Percentiles rank a stretch among this genome's conserved stretches.
Conservation (phyloP, 2,113 vertebrate species). For the Recurvirostra avosetta region DNA sequence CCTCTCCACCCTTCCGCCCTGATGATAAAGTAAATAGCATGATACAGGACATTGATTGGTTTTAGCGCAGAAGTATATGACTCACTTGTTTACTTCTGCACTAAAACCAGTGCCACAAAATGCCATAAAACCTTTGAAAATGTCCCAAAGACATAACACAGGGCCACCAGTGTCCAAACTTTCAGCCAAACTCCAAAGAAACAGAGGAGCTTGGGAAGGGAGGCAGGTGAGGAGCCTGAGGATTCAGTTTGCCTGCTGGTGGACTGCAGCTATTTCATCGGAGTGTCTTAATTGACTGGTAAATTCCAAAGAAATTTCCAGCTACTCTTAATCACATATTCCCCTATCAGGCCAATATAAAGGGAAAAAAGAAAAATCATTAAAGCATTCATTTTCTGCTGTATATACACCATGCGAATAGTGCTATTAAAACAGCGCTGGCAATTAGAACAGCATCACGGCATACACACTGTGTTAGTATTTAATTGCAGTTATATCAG, state of each 20-base stretch:
- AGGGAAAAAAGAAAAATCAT: background rate
- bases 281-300: background rate
- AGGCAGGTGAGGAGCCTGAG: background rate
- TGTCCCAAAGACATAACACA: background rate
- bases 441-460: background rate
- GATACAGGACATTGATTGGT: background rate
- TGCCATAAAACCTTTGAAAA: background rate
- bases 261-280: background rate
- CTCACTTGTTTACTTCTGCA: background rate
- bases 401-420: background rate
- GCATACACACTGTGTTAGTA: background rate
- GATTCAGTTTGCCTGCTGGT: background rate
- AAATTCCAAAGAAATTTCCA: background rate
- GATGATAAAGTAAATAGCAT: background rate
- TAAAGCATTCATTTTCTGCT: background rate
- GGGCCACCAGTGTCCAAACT: background rate
- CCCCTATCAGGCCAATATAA: background rate
- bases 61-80: background rate
- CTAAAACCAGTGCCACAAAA: background rate
- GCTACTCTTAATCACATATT: background rate
- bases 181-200: background rate
- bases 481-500: background rate
- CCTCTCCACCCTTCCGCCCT: background rate
- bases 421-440: background rate
- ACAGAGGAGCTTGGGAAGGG: background rate